phyloP scores from a whole-genome alignment of 1,140 invertebrate genomes.

The Drosophila punjabiensis region DNA sequence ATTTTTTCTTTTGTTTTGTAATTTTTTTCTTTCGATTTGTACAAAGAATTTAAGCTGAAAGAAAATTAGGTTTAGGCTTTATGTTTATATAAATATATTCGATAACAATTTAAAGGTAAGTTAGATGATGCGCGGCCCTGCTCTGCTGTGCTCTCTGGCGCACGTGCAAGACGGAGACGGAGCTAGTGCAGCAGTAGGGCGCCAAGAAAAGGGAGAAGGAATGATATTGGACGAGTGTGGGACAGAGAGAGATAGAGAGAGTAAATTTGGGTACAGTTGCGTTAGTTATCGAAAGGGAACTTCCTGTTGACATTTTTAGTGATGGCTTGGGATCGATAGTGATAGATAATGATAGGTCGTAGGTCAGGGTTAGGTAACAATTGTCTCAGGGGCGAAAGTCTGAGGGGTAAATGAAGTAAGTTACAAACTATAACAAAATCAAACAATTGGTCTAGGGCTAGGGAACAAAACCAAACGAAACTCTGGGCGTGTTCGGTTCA shows the following conservation, averaged over 20 bases:
- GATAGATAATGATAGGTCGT: background rate
- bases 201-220: slow-evolving; percentile 41
- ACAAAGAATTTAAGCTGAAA: slow-evolving; percentile 74
- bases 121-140: background rate
- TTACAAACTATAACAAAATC: slow-evolving; percentile 70
- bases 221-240: background rate
- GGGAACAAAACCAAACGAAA: slow-evolving; percentile 31
- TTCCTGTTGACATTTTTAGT: slow-evolving; percentile 14
- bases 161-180: slow-evolving; percentile 29
- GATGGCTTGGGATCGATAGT: background rate
- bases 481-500: slow-evolving; percentile 30
- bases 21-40: slow-evolving; percentile 68
- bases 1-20: slow-evolving; percentile 58
- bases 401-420: background rate
- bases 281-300: slow-evolving; percentile 5
- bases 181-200: slow-evolving; percentile 13
- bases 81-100: slow-evolving; percentile 23
- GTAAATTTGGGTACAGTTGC: slow-evolving; percentile 15
- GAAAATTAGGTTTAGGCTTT: slow-evolving; percentile 59
- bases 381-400: background rate
- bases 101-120: slow-evolving; percentile 54
- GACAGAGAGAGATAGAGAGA: background rate
- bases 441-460: slow-evolving; percentile 52
- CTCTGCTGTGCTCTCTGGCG: slow-evolving; percentile 10
- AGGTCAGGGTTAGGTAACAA: slow-evolving; percentile 19